phyloP scores from a whole-genome alignment of 2,113 vertebrate species.

The Myrmecobius fasciatus region DNA sequence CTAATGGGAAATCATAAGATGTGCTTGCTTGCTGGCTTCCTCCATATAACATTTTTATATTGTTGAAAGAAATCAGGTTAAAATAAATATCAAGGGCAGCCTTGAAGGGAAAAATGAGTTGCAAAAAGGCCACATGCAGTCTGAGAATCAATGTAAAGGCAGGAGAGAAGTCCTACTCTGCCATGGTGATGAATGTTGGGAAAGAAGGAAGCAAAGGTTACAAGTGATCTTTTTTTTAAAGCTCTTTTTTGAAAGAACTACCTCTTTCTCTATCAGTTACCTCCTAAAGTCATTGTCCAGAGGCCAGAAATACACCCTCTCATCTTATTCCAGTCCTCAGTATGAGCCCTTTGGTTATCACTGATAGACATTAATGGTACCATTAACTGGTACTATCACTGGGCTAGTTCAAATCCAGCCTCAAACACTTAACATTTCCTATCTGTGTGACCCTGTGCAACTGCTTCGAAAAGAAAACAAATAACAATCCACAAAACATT shows the following conservation, averaged over 20 bases:
- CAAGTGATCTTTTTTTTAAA: background rate
- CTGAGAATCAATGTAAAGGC: background rate
- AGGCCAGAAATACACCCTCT: background rate
- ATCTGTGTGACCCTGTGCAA: too few relatives aligned
- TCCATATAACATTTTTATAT: background rate
- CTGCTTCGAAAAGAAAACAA: too few relatives aligned
- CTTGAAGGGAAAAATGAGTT: background rate
- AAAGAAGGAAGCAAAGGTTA: background rate
- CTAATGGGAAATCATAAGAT: background rate
- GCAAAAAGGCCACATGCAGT: background rate
- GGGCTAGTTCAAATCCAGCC: too few relatives aligned
- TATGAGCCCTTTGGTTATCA: background rate
- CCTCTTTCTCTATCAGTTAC: background rate
- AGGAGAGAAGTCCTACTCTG: background rate
- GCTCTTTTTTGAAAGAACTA: background rate
- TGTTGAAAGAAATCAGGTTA: constrained; percentile 5
- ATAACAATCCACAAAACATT: too few relatives aligned
- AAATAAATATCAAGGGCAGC: background rate
- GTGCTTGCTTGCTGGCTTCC: background rate
- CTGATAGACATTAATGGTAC: background rate
- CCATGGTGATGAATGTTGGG: background rate
- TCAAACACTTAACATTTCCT: too few relatives aligned
- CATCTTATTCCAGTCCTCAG: background rate
- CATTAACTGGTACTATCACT: too few relatives aligned
- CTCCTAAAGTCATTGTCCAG: background rate